phyloP scores from a whole-genome alignment of 2,888 invertebrate genomes.

The Troilus luridus region DNA sequence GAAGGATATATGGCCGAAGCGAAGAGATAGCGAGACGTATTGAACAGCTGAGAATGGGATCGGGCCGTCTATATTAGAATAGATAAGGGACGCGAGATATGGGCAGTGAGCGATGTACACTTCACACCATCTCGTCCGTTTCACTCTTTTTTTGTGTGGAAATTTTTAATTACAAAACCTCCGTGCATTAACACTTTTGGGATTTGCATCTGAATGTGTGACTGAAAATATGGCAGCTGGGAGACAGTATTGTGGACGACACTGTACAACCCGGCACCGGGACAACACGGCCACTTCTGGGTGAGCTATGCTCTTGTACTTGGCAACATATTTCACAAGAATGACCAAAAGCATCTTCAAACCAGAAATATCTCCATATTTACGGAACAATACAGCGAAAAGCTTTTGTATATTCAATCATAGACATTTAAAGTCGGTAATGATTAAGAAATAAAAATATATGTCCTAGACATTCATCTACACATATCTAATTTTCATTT shows the following conservation, averaged over 20 bases:
- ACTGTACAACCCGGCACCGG: background rate
- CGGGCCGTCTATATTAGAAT: background rate
- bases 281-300: background rate
- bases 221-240: background rate
- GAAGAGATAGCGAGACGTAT: background rate
- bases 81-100: background rate
- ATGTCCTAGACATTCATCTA: too few species aligned
- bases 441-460: too few species aligned
- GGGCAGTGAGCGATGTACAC: background rate
- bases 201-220: background rate
- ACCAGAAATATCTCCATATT: too few species aligned
- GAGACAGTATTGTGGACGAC: slow-evolving; percentile 6
- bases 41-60: background rate
- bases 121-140: background rate
- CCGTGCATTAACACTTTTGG: background rate
- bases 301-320: background rate
- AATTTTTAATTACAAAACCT: background rate
- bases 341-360: too few species aligned
- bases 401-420: too few species aligned
- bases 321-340: too few species aligned
- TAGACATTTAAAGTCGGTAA: too few species aligned
- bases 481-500: too few species aligned
- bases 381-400: too few species aligned
- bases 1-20: background rate
- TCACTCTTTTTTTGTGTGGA: background rate